Percentiles rank a stretch among this genome's conserved stretches.
phyloP scores from a whole-genome alignment of 1,140 invertebrate species.

The Papilio glaucus region DNA sequence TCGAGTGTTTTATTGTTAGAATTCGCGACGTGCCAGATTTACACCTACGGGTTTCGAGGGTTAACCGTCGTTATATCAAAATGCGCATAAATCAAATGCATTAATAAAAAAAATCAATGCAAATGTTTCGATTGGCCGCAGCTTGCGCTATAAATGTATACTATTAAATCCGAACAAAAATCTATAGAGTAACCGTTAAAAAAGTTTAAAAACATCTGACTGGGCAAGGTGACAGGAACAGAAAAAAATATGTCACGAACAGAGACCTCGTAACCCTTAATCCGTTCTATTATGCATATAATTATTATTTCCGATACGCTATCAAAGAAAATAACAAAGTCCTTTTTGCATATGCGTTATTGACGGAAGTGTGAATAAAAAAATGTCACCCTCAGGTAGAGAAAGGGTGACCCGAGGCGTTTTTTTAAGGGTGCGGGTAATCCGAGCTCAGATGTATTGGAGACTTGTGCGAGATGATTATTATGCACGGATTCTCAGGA shows the following conservation, averaged over 20 bases:
- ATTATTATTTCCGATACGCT: slow-evolving; percentile 81
- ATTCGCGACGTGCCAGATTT: slow-evolving; percentile 64
- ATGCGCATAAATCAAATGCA: slow-evolving; percentile 49
- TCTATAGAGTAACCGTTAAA: slow-evolving; percentile 53
- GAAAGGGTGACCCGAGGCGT: slow-evolving; percentile 71
- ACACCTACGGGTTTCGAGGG: slow-evolving; percentile 75
- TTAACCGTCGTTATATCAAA: slow-evolving; percentile 64
- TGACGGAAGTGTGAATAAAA: slow-evolving; percentile 81
- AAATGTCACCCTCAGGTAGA: slow-evolving; percentile 80
- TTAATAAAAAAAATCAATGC: slow-evolving; percentile 44
- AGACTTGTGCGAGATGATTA: slow-evolving; percentile 67
- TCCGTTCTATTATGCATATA: slow-evolving; percentile 82
- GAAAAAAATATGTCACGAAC: slow-evolving; percentile 70
- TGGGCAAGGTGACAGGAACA: slow-evolving; percentile 77
- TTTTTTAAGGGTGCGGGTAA: slow-evolving; percentile 73
- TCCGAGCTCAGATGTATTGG: slow-evolving; percentile 64
- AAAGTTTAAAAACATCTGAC: slow-evolving; percentile 65
- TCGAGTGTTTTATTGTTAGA: slow-evolving; percentile 70
- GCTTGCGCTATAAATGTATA: slow-evolving; percentile 65
- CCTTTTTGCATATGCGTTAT: slow-evolving; percentile 78
- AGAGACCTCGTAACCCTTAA: slow-evolving; percentile 71
- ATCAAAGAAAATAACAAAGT: slow-evolving; percentile 78
- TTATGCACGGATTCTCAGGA: slow-evolving; percentile 81
- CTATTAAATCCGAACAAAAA: slow-evolving; percentile 62
- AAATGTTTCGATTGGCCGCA: slow-evolving; percentile 47